Evolutionary conservation across 2,113 vertebrate species (phyloP).

Genomic region (Syngnathus typhle): DNA sequence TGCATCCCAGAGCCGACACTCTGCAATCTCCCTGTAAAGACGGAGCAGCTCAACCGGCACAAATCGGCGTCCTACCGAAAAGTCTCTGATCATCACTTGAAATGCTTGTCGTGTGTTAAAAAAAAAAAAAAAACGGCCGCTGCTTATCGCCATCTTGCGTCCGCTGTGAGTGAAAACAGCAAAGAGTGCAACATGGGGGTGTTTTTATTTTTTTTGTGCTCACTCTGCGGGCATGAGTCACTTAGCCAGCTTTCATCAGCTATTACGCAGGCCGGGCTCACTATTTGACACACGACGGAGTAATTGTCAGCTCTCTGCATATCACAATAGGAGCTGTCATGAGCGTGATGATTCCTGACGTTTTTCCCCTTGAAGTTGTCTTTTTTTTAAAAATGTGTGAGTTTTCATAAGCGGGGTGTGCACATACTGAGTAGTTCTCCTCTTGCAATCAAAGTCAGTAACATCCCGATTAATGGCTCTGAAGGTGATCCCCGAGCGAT

Average conservation of each 20-base stretch:
- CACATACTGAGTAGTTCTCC: constrained; percentile 11
- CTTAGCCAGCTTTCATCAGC: constrained; percentile 48
- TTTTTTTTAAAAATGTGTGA: constrained; percentile 11
- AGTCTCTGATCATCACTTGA: constrained; percentile 63
- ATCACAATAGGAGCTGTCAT: constrained; percentile 51
- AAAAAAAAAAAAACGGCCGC: constrained; percentile 10
- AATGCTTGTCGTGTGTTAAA: neutral
- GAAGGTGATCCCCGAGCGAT: too few relatives aligned
- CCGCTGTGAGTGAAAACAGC: constrained; percentile 16
- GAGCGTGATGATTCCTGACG: constrained; percentile 46
- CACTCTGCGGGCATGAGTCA: constrained; percentile 41
- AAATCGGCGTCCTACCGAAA: constrained; percentile 45
- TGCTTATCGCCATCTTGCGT: constrained; percentile 43
- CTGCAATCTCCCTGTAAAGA: constrained; percentile 50
- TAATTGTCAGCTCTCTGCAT: constrained; percentile 56
- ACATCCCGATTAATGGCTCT: neutral
- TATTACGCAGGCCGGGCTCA: constrained; percentile 46
- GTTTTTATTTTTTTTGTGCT: neutral
- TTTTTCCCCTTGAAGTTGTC: constrained; percentile 36
- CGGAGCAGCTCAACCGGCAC: constrained; percentile 54
- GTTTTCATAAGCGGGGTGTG: constrained; percentile 34
- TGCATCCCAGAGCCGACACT: constrained; percentile 24
- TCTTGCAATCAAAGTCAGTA: neutral
- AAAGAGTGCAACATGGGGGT: constrained; percentile 35
- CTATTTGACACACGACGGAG: constrained; percentile 48